Evolutionary conservation across 37 sponge, comb jelly and placozoan genomes (phyloP), one percentile per base, ranked within the genome.

Genomic region (Bolinopsis microptera): DNA sequence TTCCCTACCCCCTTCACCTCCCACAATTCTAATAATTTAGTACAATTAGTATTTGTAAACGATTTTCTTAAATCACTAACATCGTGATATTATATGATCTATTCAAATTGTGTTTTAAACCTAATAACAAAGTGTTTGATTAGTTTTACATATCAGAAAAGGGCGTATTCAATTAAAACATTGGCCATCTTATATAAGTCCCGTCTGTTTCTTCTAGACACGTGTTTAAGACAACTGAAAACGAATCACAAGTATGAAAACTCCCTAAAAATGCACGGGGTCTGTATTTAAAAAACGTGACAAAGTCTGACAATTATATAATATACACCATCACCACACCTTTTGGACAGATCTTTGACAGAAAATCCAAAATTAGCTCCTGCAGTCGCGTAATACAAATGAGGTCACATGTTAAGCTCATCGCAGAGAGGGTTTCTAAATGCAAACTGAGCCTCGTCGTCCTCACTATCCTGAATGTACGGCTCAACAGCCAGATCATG

Each of bases 401-500:
- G 61, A 48, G 5, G 61, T 13, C 13, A 48, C 61, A 48, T 48
- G 61, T 48, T 48, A 5, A 48, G 5, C 61, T 48, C 90, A 41
- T 86, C 90, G 31, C 90, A 86, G 38, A 86, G 34, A 3, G 90
- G 90, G 90, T 86, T 86, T 41, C 35, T 86, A 34, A 86, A 86
- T 5, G 61, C 90, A 86, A 86, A 86, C 61, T 86, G 61, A 16
- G 22, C 90, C 34, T 86, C 90, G 3, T 86, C 90, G 8, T 86
- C 90, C 35, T 80, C 82, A 86, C 36, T 48, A 23, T 38, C 48
- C 9, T 0, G 1, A 40, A n/a, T 13, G n/a, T 86, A 39, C 0
- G 61, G 25, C 26, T 86, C 90, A 9, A 39, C 61, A 22, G 61
- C n/a, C 25, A 13, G 38, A n/a, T 72, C 75, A 21, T 72, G 26